Evolutionary conservation across 2,888 invertebrate species (phyloP).

Genomic region (Cerastis leucographa): DNA sequence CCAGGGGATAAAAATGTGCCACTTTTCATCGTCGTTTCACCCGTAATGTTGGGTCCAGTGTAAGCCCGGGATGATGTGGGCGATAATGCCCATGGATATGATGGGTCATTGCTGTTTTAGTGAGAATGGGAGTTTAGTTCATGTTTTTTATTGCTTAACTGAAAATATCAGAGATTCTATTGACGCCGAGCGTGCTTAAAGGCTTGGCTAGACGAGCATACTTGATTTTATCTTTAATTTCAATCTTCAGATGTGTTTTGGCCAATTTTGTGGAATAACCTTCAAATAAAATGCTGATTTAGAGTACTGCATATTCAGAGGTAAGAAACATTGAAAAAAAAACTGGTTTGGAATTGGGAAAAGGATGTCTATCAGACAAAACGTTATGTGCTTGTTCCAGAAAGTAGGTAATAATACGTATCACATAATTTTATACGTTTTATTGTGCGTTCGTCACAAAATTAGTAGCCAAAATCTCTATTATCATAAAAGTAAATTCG

Average conservation of each 20-base stretch:
- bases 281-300: neutral
- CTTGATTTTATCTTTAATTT: neutral
- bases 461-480: too few species aligned
- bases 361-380: neutral
- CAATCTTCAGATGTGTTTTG: neutral
- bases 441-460: too few species aligned
- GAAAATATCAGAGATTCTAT: neutral
- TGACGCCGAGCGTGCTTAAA: neutral
- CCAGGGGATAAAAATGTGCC: constrained; percentile 55
- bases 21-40: constrained; percentile 61
- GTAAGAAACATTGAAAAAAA: neutral
- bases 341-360: neutral
- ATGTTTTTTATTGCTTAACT: constrained; percentile 13
- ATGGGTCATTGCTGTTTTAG: constrained; percentile 33
- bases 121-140: constrained; percentile 8
- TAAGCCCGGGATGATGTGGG: constrained; percentile 31
- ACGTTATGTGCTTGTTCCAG: neutral
- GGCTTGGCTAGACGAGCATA: neutral
- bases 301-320: neutral
- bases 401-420: too few species aligned
- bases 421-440: too few species aligned
- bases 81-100: constrained; percentile 39
- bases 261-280: neutral
- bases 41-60: constrained; percentile 42
- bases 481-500: too few species aligned